Evolutionary conservation across 2,797 vertebrate genomes (phyloP).

Genomic region (Allobates femoralis): DNA sequence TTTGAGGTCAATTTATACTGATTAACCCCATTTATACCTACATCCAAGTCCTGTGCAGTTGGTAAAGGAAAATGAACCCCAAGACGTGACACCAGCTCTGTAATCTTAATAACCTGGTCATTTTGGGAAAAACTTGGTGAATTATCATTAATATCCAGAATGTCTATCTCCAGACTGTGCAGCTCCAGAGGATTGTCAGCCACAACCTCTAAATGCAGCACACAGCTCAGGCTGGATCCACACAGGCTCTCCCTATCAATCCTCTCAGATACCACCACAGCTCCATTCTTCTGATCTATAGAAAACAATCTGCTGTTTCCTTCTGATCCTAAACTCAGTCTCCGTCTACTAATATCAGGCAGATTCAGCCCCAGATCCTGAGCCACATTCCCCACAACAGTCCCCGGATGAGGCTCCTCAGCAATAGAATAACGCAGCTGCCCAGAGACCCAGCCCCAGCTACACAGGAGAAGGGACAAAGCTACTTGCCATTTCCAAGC

Average conservation of each 20-base stretch:
- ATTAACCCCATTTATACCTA: slow-evolving; percentile 69
- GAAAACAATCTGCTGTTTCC: slow-evolving; percentile 36
- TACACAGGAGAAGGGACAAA: too few relatives aligned
- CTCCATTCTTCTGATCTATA: slow-evolving; percentile 44
- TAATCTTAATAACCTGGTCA: slow-evolving; percentile 68
- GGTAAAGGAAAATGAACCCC: slow-evolving; percentile 69
- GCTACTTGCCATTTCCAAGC: too few relatives aligned
- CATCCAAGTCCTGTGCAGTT: slow-evolving; percentile 69
- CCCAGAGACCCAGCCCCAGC: too few relatives aligned
- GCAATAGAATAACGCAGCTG: slow-evolving; percentile 48
- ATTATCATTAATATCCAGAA: slow-evolving; percentile 57
- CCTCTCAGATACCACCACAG: slow-evolving; percentile 29
- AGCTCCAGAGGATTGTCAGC: slow-evolving; percentile 42
- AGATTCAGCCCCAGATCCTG: slow-evolving; percentile 42
- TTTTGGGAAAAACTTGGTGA: neutral
- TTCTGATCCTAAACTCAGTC: slow-evolving; percentile 35
- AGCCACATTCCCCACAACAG: slow-evolving; percentile 50
- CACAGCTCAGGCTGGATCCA: slow-evolving; percentile 32
- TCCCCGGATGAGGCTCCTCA: slow-evolving; percentile 49
- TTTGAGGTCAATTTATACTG: slow-evolving; percentile 70
- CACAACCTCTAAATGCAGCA: slow-evolving; percentile 44
- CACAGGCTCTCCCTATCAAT: slow-evolving; percentile 55
- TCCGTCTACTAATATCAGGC: slow-evolving; percentile 14
- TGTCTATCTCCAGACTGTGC: slow-evolving; percentile 47
- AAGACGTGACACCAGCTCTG: slow-evolving; percentile 69